These are phyloP conservation scores for Esperia sulphurella DNA, from an alignment of 2,888 invertebrate species.

Conservation along the genomic window DNA sequence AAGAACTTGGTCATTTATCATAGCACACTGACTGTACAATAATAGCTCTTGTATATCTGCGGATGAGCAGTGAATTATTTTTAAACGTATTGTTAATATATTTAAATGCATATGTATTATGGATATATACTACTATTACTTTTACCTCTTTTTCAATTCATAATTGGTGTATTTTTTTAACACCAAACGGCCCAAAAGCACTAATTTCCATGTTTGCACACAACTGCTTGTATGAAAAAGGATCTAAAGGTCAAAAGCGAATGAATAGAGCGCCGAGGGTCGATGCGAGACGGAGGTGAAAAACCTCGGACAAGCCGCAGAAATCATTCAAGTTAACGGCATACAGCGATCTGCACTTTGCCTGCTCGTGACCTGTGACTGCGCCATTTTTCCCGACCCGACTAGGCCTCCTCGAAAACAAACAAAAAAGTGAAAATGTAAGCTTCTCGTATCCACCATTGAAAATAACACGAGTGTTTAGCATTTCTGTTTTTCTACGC, in stretches of 20 bases:
- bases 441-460: not conserved
- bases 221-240: not conserved
- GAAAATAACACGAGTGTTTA: not conserved
- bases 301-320: constrained; percentile 56
- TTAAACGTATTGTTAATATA: too few relatives aligned
- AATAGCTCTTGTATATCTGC: too few relatives aligned
- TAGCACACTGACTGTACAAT: too few relatives aligned
- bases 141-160: too few relatives aligned
- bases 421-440: constrained; percentile 10
- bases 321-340: constrained; percentile 64
- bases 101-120: too few relatives aligned
- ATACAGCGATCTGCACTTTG: constrained; percentile 61
- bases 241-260: constrained; percentile 15
- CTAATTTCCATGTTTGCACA: not conserved
- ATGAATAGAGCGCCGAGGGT: constrained; percentile 36
- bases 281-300: constrained; percentile 38
- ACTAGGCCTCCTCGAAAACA: constrained; percentile 13
- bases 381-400: constrained; percentile 39
- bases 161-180: too few relatives aligned
- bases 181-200: not conserved
- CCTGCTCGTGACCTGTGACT: constrained; percentile 51
- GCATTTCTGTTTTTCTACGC: not conserved
- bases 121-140: too few relatives aligned
- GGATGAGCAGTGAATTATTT: too few relatives aligned
- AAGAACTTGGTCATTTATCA: too few relatives aligned